Conservation (phyloP, 2,797 vertebrate genomes). For the Cuculus canorus region DNA sequence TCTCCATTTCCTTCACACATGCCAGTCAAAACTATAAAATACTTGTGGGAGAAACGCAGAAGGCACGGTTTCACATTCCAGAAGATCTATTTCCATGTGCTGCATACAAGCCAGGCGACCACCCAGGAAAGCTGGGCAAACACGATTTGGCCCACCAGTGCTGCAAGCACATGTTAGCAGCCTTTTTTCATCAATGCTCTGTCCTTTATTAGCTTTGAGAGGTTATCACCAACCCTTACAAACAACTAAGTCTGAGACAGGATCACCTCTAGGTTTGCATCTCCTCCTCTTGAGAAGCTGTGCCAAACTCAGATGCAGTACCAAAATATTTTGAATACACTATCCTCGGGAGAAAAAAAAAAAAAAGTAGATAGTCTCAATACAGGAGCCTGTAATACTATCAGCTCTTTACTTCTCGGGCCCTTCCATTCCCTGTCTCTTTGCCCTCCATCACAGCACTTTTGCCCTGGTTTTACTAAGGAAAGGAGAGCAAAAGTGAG, state of each 20-base stretch:
- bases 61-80: constrained; percentile 50
- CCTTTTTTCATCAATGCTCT: background rate
- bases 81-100: constrained; percentile 38
- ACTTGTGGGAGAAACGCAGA: constrained; percentile 57
- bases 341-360: background rate
- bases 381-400: background rate
- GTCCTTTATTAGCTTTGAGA: background rate
- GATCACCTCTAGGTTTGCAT: background rate
- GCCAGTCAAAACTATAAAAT: constrained; percentile 68
- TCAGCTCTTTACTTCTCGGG: background rate
- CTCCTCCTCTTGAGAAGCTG: background rate
- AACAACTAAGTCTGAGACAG: fast-evolving
- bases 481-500: background rate
- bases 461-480: background rate
- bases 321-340: background rate
- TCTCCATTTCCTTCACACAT: constrained; percentile 37
- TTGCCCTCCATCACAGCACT: background rate
- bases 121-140: constrained; percentile 40
- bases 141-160: background rate
- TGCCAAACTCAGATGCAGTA: background rate
- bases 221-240: background rate
- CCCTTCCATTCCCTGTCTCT: background rate
- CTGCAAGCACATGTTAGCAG: background rate
- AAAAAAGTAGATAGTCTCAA: background rate
- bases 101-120: background rate